phyloP scores from a whole-genome alignment of 1,140 invertebrate species.

The Sinella curviseta region DNA sequence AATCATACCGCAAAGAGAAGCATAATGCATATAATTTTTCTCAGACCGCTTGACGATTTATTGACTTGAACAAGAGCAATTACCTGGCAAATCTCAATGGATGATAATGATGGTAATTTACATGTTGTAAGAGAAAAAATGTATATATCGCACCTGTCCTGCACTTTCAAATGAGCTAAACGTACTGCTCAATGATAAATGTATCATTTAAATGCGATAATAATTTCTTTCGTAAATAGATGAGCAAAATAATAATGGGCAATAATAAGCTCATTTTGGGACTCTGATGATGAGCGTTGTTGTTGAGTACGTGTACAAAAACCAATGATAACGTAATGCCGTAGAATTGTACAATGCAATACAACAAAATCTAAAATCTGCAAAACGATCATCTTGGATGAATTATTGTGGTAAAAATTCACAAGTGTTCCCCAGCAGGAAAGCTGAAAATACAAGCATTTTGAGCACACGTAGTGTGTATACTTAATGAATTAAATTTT shows the following conservation, averaged over 20 bases:
- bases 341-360: no score
- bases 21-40: background rate
- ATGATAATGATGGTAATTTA: background rate
- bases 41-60: background rate
- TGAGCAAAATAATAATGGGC: background rate
- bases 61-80: background rate
- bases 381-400: no score
- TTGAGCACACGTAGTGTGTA: no score
- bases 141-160: background rate
- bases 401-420: background rate
- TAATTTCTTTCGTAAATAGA: constrained; percentile 12
- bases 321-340: no score
- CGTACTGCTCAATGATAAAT: background rate
- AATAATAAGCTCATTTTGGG: no score
- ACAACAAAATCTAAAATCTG: no score
- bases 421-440: background rate
- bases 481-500: no score
- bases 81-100: background rate
- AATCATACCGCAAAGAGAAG: background rate
- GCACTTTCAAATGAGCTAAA: background rate
- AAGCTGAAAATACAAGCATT: background rate
- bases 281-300: no score
- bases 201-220: background rate
- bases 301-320: no score
- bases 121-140: background rate